These are phyloP conservation scores for Zeus faber DNA, from an alignment of 2,113 vertebrate genomes.

Conservation along the genomic window DNA sequence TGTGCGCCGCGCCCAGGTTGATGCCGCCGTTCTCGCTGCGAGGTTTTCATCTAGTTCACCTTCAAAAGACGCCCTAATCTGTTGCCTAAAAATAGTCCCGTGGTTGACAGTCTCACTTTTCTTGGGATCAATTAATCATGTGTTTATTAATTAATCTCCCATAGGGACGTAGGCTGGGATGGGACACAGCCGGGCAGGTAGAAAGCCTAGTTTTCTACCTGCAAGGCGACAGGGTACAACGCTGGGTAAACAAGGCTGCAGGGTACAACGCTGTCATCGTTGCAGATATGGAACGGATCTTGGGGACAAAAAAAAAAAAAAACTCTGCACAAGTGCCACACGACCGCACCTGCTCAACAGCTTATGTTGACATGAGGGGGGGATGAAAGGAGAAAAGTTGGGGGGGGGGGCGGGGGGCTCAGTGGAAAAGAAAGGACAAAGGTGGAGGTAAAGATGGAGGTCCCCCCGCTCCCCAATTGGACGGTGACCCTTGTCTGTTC, in stretches of 20 bases:
- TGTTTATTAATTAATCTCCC: conserved; percentile 65
- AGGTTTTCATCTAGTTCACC: conserved; percentile 65
- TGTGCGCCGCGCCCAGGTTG: conserved; percentile 21
- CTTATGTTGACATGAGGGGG: conserved; percentile 18
- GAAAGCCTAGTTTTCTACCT: no score
- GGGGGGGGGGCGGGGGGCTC: conserved; percentile 1
- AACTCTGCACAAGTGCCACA: conserved; percentile 27
- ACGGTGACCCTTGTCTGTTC: conserved; percentile 22
- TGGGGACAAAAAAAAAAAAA: conserved; percentile 34
- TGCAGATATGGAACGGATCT: conserved; percentile 7
- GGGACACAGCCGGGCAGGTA: not conserved
- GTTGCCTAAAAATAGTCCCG: conserved; percentile 60
- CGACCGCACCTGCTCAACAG: conserved; percentile 23
- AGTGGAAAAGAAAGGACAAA: not conserved
- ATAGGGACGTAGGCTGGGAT: conserved; percentile 33
- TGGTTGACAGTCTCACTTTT: conserved; percentile 53
- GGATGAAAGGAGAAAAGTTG: conserved; percentile 12
- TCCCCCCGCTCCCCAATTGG: no score
- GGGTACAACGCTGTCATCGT: conserved; percentile 22
- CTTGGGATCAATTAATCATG: conserved; percentile 53
- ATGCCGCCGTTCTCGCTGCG: conserved; percentile 38
- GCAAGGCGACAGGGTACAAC: conserved; percentile 28
- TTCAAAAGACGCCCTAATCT: conserved; percentile 59
- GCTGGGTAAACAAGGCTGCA: conserved; percentile 24
- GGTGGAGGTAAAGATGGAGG: no score